Conservation (phyloP, 2,113 vertebrate genomes). For the Accipiter virgatus region DNA sequence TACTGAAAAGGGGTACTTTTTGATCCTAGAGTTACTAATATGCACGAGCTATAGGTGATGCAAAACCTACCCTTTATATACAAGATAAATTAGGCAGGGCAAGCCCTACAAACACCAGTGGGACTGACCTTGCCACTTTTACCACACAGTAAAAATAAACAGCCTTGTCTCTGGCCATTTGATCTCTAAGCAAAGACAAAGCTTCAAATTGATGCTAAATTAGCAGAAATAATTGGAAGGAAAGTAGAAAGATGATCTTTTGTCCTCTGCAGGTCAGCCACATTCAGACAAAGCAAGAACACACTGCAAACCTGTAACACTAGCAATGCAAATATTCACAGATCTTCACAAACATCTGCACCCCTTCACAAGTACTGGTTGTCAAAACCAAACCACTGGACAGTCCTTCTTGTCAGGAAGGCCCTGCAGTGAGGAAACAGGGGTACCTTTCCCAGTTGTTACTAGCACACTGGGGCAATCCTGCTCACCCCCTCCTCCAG, state of each 20-base stretch:
- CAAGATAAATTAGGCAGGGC: not conserved
- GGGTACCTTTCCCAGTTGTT: not conserved
- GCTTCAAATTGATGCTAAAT: not conserved
- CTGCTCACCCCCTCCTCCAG: not conserved
- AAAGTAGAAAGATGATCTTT: conserved; percentile 19
- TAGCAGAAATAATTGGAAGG: conserved; percentile 30
- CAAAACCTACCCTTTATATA: not conserved
- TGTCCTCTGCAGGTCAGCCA: conserved; percentile 11
- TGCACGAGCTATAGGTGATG: not conserved
- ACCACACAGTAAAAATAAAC: not conserved
- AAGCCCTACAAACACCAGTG: not conserved
- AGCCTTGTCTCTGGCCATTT: not conserved
- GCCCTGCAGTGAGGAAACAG: not conserved
- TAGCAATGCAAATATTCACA: not conserved
- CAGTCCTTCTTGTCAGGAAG: not conserved
- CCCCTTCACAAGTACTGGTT: not conserved
- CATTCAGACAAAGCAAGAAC: not conserved
- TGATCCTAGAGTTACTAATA: not conserved
- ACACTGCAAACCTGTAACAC: not conserved
- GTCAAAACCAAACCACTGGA: not conserved
- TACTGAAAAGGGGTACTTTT: not conserved
- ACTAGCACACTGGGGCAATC: not conserved
- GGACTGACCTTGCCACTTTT: not conserved
- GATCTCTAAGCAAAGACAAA: conserved; percentile 19
- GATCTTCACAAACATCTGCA: not conserved